These are phyloP conservation scores for Cossypha dichroa DNA, from an alignment of 2,797 vertebrate genomes.

Conservation along the genomic window DNA sequence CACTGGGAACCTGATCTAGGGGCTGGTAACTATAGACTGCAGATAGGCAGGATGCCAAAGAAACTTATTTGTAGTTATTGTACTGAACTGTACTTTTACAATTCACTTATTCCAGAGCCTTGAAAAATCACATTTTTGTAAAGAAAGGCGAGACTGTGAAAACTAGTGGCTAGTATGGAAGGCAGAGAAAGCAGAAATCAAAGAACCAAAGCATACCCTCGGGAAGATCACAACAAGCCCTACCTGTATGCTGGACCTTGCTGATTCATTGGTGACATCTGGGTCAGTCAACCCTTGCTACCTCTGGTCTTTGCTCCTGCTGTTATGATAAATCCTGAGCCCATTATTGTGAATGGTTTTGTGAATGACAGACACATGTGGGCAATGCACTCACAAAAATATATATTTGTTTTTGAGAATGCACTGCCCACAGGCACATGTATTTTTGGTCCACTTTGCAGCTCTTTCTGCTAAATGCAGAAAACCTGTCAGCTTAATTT, in stretches of 20 bases:
- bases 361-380: fast-evolving
- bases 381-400: neutral
- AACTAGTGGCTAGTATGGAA: neutral
- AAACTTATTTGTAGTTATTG: neutral
- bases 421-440: neutral
- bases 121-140: neutral
- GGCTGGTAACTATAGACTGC: neutral
- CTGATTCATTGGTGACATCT: neutral
- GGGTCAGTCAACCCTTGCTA: neutral
- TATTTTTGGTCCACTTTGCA: neutral
- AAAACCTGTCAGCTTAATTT: neutral
- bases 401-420: neutral
- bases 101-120: neutral
- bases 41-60: neutral
- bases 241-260: neutral
- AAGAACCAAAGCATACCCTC: neutral
- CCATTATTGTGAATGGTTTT: neutral
- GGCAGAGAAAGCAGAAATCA: neutral
- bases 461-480: neutral
- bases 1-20: neutral
- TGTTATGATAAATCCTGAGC: neutral
- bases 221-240: neutral
- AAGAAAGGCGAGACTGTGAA: neutral
- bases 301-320: neutral
- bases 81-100: neutral